These are phyloP conservation scores for Microplitis mediator DNA, from an alignment of 1,140 invertebrate species.

Conservation along the genomic window DNA sequence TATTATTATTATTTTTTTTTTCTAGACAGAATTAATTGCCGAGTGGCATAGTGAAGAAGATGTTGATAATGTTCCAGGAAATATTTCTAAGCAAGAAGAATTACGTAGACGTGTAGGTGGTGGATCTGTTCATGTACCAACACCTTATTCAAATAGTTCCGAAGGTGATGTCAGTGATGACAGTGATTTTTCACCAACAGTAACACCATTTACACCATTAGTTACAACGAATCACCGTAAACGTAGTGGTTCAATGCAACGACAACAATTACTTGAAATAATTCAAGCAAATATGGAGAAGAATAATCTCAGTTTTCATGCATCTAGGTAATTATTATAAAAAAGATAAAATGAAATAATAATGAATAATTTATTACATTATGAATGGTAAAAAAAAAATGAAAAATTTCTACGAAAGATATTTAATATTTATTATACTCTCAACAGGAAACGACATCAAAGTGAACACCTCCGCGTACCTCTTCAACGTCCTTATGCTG, in stretches of 20 bases:
- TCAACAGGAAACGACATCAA: conserved; percentile 55
- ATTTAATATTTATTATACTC: conserved; percentile 8
- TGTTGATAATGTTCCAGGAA: conserved; percentile 38
- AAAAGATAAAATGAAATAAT: neutral
- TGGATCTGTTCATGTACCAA: conserved; percentile 50
- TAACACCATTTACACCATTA: conserved; percentile 55
- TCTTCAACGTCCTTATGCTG: conserved; percentile 41
- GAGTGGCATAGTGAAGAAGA: conserved; percentile 57
- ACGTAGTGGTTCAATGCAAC: conserved; percentile 74
- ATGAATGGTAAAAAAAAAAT: conserved; percentile 8
- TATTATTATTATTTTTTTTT: conserved; percentile 4
- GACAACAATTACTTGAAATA: conserved; percentile 82
- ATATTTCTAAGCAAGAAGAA: conserved; percentile 55
- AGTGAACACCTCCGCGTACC: conserved; percentile 50
- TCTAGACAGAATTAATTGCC: conserved; percentile 44
- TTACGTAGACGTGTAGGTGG: conserved; percentile 54
- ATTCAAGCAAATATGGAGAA: conserved; percentile 91
- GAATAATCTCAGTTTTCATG: conserved; percentile 84
- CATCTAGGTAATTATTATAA: conserved; percentile 67
- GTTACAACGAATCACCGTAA: conserved; percentile 55
- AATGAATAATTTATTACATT: conserved; percentile 20
- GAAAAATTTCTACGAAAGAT: neutral
- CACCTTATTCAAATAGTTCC: conserved; percentile 57
- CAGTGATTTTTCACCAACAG: conserved; percentile 54
- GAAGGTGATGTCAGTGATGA: conserved; percentile 60